Conservation (phyloP, 2,113 vertebrate species). For the Aythya baeri region DNA sequence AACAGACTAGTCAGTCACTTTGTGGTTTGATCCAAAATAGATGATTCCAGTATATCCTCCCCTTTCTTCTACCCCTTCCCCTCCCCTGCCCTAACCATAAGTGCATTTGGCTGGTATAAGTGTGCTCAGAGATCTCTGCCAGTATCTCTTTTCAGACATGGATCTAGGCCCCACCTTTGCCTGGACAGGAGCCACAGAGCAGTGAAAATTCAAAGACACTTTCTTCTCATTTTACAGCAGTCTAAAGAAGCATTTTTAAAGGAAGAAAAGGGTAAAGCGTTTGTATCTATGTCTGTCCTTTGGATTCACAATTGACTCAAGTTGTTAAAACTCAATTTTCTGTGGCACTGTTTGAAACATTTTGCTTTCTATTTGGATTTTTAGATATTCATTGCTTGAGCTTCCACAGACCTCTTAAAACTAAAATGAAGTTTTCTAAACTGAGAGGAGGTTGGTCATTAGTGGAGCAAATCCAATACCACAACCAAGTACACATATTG, state of each 20-base stretch:
- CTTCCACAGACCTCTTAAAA: neutral
- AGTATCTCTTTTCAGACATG: neutral
- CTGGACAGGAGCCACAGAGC: neutral
- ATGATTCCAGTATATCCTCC: neutral
- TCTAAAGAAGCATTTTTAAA: neutral
- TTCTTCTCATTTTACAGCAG: neutral
- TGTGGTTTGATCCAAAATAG: neutral
- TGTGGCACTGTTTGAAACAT: neutral
- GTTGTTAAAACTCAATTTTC: neutral
- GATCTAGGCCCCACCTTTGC: neutral
- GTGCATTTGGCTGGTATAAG: neutral
- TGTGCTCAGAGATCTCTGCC: neutral
- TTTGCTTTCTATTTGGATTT: neutral
- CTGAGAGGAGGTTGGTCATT: neutral
- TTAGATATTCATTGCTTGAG: neutral
- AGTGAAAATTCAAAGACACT: neutral
- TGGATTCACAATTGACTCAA: neutral
- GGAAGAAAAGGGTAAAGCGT: neutral
- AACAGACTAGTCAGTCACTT: neutral
- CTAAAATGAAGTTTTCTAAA: neutral
- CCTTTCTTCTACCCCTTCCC: neutral
- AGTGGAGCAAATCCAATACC: neutral
- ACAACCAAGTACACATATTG: neutral
- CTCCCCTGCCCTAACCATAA: neutral
- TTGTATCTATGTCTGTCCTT: neutral